These are phyloP conservation scores for Hemichromis elongatus DNA, from an alignment of 2,113 vertebrate species.

Conservation along the genomic window DNA sequence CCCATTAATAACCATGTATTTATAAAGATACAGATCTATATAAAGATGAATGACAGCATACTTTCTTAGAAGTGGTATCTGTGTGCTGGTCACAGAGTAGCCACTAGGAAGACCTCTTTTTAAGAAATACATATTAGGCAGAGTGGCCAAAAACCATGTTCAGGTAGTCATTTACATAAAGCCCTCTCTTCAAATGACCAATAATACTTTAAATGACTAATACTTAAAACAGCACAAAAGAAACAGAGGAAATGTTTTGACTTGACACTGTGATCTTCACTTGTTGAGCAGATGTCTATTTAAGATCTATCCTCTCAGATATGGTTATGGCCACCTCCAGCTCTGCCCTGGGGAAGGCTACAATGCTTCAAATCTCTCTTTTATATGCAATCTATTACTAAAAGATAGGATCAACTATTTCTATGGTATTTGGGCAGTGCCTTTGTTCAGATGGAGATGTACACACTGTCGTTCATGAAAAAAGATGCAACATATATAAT, in stretches of 20 bases:
- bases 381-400: neutral
- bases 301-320: neutral
- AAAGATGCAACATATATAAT: neutral
- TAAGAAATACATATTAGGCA: neutral
- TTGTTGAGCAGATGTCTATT: too few relatives aligned
- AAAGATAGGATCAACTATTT: neutral
- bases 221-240: neutral
- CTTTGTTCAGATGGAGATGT: neutral
- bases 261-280: neutral
- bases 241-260: neutral
- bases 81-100: neutral
- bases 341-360: neutral
- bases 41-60: neutral
- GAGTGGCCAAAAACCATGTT: neutral
- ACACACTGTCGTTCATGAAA: neutral
- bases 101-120: neutral
- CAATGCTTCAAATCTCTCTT: neutral
- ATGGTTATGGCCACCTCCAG: neutral
- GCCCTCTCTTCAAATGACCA: neutral
- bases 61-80: neutral
- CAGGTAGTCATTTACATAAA: neutral
- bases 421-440: neutral
- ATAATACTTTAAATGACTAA: neutral
- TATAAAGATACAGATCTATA: neutral
- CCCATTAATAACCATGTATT: neutral